phyloP scores from a whole-genome alignment of 92 coral and sea anemone species.

The Virgularia gustaviana region DNA sequence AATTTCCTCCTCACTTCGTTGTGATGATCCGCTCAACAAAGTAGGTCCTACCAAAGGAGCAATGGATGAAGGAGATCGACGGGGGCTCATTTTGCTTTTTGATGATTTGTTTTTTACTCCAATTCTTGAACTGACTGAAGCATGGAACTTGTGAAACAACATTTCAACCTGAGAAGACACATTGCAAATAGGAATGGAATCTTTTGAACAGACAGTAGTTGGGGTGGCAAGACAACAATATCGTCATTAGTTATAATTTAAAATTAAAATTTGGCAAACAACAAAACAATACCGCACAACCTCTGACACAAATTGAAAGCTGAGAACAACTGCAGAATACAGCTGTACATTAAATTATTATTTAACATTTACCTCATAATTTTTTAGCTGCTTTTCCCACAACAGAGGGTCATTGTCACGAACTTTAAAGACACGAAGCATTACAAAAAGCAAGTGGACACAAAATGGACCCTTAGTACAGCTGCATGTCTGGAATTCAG shows the following conservation, averaged over 20 bases:
- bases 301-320: too few species aligned
- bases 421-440: conserved; percentile 87
- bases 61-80: conserved; percentile 55
- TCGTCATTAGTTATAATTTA: too few species aligned
- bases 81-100: conserved; percentile 56
- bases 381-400: conserved; percentile 73
- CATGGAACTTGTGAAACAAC: conserved; percentile 75
- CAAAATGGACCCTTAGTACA: conserved; percentile 78
- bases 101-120: conserved; percentile 45
- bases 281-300: too few species aligned
- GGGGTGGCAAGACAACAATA: too few species aligned
- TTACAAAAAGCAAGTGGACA: conserved; percentile 90
- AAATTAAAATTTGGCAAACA: too few species aligned
- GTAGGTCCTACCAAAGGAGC: conserved; percentile 17
- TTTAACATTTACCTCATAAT: conserved; percentile 74
- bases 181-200: neutral
- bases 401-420: conserved; percentile 87
- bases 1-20: conserved; percentile 67
- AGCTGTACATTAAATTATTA: neutral
- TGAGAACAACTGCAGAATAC: too few species aligned
- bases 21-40: conserved; percentile 36
- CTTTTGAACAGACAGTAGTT: neutral
- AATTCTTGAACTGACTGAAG: conserved; percentile 74
- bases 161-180: conserved; percentile 69
- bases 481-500: conserved; percentile 70